Base-by-base conservation (phyloP, 2,797 vertebrate genomes). In the Muscicapa comitata region DNA sequence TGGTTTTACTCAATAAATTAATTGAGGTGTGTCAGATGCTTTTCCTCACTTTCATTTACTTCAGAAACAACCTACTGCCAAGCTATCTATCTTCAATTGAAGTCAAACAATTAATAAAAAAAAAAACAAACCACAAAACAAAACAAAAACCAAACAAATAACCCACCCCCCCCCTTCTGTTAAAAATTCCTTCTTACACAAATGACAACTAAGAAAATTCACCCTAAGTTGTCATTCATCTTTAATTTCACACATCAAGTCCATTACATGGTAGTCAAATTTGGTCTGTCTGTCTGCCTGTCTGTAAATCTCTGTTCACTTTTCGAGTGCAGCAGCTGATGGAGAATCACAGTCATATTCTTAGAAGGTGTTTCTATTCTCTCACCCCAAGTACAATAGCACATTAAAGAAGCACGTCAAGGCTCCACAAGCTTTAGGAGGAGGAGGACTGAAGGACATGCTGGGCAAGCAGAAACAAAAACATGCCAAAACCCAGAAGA, bases 391-490 rank as follows among this genome's bases (percentile, higher is more conserved):
- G 8, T 74, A 71, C 65, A 77, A 31, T 51, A 55, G 37, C 11
- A 28, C 7, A 87, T 96, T 85, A 96, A 89, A 67, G 83, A 76
- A 51, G 2, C 11, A 42, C 35, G 79, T 66, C 53, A 66, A 82
- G 17, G 33, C 10, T 83, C 62, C 86, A 74, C 76, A 72, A 86
- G 55, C 38, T 65, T 53, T 48, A 68, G 68, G 31, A 65, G 65
- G 59, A 74, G 67, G 57, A 87, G 61, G 48, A 33, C 19, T 66
- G 82, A 94, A 92, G 73, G 75, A 35, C 47, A 57, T 35, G 29
- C 12, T 38, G 71, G 58, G 11, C 54, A 93, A 78, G 37, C n/a
- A 96, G 75, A 66, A 85, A 75, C 5, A 13, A 91, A 89, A 90
- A 58, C 53, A 70, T 24, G 7, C 25, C 55, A 75, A 92, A 95